Evolutionary conservation across 2,888 invertebrate species (phyloP).

Genomic region (Sarcophaga caerulescens): DNA sequence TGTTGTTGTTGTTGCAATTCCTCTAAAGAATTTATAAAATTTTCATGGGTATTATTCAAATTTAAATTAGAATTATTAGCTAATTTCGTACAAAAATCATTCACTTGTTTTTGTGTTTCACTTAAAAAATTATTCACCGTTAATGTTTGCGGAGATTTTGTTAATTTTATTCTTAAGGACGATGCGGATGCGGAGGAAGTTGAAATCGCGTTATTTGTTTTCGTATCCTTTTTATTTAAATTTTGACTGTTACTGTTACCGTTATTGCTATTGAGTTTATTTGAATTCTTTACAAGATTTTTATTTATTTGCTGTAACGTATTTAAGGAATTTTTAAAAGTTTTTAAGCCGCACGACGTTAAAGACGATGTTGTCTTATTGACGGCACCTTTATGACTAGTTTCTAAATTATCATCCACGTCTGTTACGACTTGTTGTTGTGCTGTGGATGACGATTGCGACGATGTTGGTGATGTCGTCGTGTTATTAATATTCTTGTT

Average conservation of each 20-base stretch:
- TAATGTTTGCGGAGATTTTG: slow-evolving; percentile 41
- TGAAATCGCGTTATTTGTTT: slow-evolving; percentile 15
- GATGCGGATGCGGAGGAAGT: slow-evolving; percentile 17
- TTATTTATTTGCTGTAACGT: slow-evolving; percentile 49
- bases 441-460: slow-evolving; percentile 50
- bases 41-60: slow-evolving; percentile 41
- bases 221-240: slow-evolving; percentile 51
- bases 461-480: slow-evolving; percentile 72
- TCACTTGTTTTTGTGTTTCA: slow-evolving; percentile 58
- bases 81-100: slow-evolving; percentile 62
- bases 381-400: slow-evolving; percentile 79
- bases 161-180: slow-evolving; percentile 61
- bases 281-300: slow-evolving; percentile 40
- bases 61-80: slow-evolving; percentile 53
- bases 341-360: slow-evolving; percentile 68
- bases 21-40: slow-evolving; percentile 68
- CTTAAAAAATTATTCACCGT: slow-evolving; percentile 53
- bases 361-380: slow-evolving; percentile 78
- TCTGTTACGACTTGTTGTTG: slow-evolving; percentile 72
- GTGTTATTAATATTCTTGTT: slow-evolving; percentile 64
- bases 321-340: slow-evolving; percentile 59
- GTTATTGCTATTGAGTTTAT: slow-evolving; percentile 40
- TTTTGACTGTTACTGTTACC: slow-evolving; percentile 23
- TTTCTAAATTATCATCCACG: slow-evolving; percentile 74
- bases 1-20: slow-evolving; percentile 68